Evolutionary conservation across 2,797 vertebrate genomes (phyloP), one percentile per base, ranked within the genome.

Genomic region (Hylomyscus alleni): DNA sequence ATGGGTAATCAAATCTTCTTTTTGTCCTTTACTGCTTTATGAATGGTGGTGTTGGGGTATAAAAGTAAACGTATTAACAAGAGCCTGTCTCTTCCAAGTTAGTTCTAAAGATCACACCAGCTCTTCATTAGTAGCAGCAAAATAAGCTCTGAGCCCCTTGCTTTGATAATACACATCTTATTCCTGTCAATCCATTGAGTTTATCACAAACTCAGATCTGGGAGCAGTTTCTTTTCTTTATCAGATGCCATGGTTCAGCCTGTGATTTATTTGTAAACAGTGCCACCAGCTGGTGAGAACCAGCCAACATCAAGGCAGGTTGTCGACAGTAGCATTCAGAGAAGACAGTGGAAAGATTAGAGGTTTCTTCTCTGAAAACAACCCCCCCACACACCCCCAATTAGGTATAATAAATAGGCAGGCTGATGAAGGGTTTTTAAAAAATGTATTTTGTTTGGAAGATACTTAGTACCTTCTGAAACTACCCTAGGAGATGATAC

Each of bases 201-300:
- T 92, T 92, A 31, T 20, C 85, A 19, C 29, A 92, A 76, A 62
- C 37, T 52, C 44, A 56, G 29, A 4, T 37, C 26, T 50, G 31
- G 56, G 24, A 88, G 4, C 37, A 54, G 8, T 85, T 76, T 90
- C 31, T 78, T 94, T 47, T 2, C 40, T 24, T 62, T 85, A n/a
- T 80, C 44, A 44, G 17, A 6, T 29, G 58, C 15, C 72, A 44
- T 11, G 4, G 40, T 22, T 34, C 24, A 72, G 20, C 44, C 44
- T 93, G 2, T 89, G 65, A 58, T 95, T 95, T 92, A 75, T 22
- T 96, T 90, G 95, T 76, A 95, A 72, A 95, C 44, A 94, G 9
- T 97, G 94, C 96, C 97, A 93, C 54, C 93, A 97, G 58, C 89
- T 97, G 97, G 87, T 90, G 20, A 93, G 56, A 95, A 77, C 0